A percentile compares a stretch with the other conserved stretches of the same genome.
Evolutionary conservation across 2,797 vertebrate genomes (phyloP).

Genomic region (Alectoris magna): DNA sequence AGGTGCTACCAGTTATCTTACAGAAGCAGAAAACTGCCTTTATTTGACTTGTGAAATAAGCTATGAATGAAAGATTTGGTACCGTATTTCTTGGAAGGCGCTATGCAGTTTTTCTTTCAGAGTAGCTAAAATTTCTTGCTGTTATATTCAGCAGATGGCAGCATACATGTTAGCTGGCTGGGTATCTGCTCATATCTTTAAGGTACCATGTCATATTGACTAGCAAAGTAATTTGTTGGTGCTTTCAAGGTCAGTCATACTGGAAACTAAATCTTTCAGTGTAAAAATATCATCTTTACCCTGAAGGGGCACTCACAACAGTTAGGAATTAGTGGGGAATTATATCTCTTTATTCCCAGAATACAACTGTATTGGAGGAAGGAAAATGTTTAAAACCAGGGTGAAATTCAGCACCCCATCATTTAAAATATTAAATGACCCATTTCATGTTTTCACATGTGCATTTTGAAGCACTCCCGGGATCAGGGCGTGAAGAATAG

Average conservation of each 20-base stretch:
- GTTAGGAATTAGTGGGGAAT: conserved; percentile 32
- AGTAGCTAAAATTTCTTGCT: background rate
- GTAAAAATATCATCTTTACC: conserved; percentile 23
- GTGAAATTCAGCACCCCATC: background rate
- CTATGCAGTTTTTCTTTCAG: background rate
- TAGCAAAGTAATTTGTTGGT: conserved; percentile 40
- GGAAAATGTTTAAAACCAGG: background rate
- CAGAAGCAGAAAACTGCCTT: background rate
- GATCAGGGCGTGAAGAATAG: background rate
- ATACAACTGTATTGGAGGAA: background rate
- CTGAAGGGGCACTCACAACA: conserved; percentile 8
- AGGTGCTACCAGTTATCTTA: background rate
- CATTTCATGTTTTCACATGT: background rate
- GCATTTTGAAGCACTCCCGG: background rate
- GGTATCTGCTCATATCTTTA: background rate
- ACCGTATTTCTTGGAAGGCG: background rate
- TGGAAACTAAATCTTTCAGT: conserved; percentile 21
- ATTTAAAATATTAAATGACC: background rate
- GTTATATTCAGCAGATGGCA: conserved; percentile 55
- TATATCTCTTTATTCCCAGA: background rate
- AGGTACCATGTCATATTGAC: conserved; percentile 25
- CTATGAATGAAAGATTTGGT: background rate
- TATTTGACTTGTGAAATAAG: background rate
- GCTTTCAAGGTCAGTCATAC: conserved; percentile 51
- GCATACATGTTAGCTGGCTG: conserved; percentile 22